These are phyloP conservation scores for Uloborus diversus DNA, from an alignment of 1,140 invertebrate species.

Conservation along the genomic window DNA sequence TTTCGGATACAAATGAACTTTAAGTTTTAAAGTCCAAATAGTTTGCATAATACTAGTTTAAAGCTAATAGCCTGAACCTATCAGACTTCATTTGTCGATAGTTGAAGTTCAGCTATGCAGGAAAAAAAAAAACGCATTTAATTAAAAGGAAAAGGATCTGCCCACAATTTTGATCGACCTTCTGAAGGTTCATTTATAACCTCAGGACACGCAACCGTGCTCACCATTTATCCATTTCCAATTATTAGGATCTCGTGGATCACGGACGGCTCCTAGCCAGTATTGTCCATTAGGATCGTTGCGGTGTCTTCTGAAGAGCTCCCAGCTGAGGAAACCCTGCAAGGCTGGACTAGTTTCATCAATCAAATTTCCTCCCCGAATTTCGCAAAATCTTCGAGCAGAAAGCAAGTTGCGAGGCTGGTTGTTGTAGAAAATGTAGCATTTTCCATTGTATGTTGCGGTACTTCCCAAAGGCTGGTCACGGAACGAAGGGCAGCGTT, in stretches of 20 bases:
- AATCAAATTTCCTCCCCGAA: conserved; percentile 82
- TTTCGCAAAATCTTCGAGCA: conserved; percentile 81
- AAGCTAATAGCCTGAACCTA: too few relatives aligned
- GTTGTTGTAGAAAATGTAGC: conserved; percentile 93
- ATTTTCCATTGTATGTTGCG: conserved; percentile 94
- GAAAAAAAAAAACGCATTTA: too few relatives aligned
- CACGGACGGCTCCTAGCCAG: conserved; percentile 91
- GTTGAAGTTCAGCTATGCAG: too few relatives aligned
- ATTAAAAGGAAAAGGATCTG: too few relatives aligned
- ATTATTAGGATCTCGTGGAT: conserved; percentile 78
- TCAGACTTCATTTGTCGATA: too few relatives aligned
- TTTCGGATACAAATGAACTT: not conserved
- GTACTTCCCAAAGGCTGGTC: conserved; percentile 91
- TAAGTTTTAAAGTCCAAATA: not conserved
- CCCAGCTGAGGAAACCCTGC: conserved; percentile 94
- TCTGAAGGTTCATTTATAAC: too few relatives aligned
- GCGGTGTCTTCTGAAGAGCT: conserved; percentile 87
- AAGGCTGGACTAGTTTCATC: conserved; percentile 93
- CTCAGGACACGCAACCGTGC: too few relatives aligned
- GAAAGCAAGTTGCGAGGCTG: conserved; percentile 84
- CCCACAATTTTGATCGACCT: too few relatives aligned
- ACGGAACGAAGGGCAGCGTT: conserved; percentile 89
- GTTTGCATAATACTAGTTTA: too few relatives aligned
- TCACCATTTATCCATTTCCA: conserved; percentile 86
- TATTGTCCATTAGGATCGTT: conserved; percentile 91